Percentiles rank a stretch among this genome's conserved stretches.
These are phyloP conservation scores for Epinotia brunnichana DNA, from an alignment of 2,888 invertebrate species.

Conservation along the genomic window DNA sequence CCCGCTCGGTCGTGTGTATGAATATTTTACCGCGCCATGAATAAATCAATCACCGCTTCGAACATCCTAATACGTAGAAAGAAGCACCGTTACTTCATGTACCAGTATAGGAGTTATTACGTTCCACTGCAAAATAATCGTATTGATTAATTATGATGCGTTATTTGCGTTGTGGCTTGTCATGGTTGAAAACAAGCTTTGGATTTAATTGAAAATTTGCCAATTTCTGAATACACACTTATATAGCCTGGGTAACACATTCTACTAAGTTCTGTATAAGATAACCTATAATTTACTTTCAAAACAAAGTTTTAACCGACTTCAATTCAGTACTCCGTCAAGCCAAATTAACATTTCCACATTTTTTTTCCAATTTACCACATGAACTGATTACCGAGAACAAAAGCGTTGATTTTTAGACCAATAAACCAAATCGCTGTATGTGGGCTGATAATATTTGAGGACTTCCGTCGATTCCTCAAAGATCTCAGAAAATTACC, in stretches of 20 bases:
- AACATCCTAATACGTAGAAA: constrained; percentile 57
- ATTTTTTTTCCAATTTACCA: too few species aligned
- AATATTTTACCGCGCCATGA: constrained; percentile 59
- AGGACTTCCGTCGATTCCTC: too few species aligned
- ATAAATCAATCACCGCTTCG: constrained; percentile 61
- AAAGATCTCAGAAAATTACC: too few species aligned
- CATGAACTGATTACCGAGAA: too few species aligned
- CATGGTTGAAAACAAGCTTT: constrained; percentile 31
- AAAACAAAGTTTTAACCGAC: too few species aligned
- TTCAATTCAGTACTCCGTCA: too few species aligned
- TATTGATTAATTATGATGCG: constrained; percentile 31
- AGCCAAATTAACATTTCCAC: too few species aligned
- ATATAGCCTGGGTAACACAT: background rate
- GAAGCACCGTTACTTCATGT: constrained; percentile 47
- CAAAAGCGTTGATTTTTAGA: too few species aligned
- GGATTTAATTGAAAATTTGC: constrained; percentile 25
- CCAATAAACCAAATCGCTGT: too few species aligned
- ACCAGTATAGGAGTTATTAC: constrained; percentile 20
- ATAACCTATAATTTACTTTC: too few species aligned
- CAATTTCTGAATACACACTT: constrained; percentile 16
- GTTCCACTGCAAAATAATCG: constrained; percentile 28
- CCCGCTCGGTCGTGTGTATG: constrained; percentile 54
- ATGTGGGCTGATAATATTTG: too few species aligned
- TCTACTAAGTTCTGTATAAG: background rate
- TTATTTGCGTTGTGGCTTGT: constrained; percentile 33